phyloP scores from a whole-genome alignment of 2,113 vertebrate species.

The Sebastes schlegelii region DNA sequence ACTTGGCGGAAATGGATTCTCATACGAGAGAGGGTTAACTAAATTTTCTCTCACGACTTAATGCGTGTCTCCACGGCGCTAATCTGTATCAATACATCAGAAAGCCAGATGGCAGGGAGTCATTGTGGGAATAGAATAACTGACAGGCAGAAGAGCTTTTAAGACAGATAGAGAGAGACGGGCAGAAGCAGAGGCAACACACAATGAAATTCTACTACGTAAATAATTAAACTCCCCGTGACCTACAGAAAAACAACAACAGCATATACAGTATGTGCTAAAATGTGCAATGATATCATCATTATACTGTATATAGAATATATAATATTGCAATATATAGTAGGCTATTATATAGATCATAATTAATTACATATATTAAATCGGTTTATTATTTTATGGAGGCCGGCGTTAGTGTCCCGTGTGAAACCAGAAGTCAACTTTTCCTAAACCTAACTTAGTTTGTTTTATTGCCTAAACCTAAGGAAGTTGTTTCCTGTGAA shows the following conservation, averaged over 20 bases:
- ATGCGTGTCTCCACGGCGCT: constrained; percentile 32
- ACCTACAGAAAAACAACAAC: constrained; percentile 15
- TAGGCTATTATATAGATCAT: background rate
- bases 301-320: background rate
- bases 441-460: too few relatives aligned
- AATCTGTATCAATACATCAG: constrained; percentile 62
- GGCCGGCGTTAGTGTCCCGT: too few relatives aligned
- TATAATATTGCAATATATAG: background rate
- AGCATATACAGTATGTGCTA: background rate
- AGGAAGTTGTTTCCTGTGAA: too few relatives aligned
- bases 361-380: background rate
- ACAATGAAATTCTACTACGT: background rate
- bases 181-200: background rate
- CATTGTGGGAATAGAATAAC: constrained; percentile 55
- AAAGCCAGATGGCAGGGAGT: constrained; percentile 48
- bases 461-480: too few relatives aligned
- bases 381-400: background rate
- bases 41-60: constrained; percentile 41
- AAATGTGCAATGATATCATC: background rate
- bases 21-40: constrained; percentile 43
- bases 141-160: constrained; percentile 58
- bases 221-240: constrained; percentile 23
- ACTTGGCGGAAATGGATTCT: constrained; percentile 46
- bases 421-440: too few relatives aligned
- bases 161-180: constrained; percentile 21